Conservation (phyloP, 2,797 vertebrate genomes). For the Margarornis squamiger region DNA sequence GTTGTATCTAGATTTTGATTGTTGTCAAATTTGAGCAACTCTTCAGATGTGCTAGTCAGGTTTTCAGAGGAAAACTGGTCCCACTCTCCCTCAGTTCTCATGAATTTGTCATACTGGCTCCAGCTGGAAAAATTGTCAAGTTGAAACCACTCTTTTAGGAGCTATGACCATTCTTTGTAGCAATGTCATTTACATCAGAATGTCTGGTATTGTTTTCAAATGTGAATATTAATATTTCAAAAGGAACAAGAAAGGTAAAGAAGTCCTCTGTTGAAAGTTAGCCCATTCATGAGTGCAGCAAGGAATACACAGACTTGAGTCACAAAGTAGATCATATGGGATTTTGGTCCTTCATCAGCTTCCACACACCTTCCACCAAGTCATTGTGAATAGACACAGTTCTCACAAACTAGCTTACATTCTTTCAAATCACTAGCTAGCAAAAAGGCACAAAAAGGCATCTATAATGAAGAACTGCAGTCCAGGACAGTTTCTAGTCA, state of each 20-base stretch:
- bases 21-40: background rate
- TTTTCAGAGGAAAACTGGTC: background rate
- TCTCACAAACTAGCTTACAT: background rate
- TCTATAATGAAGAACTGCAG: background rate
- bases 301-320: background rate
- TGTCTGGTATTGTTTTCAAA: background rate
- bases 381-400: background rate
- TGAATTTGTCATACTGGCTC: background rate
- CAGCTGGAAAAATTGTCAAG: background rate
- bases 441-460: background rate
- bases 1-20: background rate
- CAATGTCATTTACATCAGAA: background rate
- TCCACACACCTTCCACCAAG: background rate
- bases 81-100: background rate
- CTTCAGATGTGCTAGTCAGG: background rate
- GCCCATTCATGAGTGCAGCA: background rate
- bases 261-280: background rate
- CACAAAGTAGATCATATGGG: background rate
- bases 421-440: background rate
- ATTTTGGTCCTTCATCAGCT: background rate
- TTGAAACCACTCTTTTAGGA: background rate
- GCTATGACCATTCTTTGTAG: background rate
- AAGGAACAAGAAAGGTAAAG: background rate
- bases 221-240: background rate
- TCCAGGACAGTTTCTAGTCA: background rate